Conservation (phyloP, 2,113 vertebrate species). For the Oreamnos americanus region DNA sequence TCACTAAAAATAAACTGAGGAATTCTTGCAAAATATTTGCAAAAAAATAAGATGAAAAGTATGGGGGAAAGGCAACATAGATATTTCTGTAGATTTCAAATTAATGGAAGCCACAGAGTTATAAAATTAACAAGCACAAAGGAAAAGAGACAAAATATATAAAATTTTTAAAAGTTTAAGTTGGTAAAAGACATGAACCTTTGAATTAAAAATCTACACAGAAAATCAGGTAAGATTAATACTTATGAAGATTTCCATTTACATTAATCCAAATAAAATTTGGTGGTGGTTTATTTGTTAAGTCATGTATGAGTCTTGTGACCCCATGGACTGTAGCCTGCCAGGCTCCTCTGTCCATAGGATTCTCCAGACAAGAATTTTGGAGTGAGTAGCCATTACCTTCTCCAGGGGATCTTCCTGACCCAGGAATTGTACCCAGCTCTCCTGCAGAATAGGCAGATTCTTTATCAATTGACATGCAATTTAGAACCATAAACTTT, state of each 20-base stretch:
- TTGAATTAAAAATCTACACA: background rate
- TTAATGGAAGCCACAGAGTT: background rate
- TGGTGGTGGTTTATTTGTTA: background rate
- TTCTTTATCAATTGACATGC: background rate
- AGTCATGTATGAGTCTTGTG: background rate
- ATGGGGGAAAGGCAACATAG: background rate
- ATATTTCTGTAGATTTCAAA: background rate
- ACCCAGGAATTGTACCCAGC: background rate
- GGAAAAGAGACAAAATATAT: background rate
- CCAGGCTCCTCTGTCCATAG: background rate
- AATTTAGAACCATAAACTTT: background rate
- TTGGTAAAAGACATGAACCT: background rate
- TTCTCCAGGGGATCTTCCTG: background rate
- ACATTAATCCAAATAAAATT: background rate
- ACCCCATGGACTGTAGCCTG: background rate
- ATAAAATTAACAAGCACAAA: background rate
- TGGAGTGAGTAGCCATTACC: background rate
- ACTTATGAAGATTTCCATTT: background rate
- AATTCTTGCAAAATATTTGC: background rate
- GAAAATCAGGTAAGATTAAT: background rate
- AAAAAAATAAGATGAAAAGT: background rate
- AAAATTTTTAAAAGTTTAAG: background rate
- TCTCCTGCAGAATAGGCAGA: background rate
- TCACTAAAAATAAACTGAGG: background rate
- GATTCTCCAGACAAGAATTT: background rate